A percentile compares a stretch with the other conserved stretches of the same genome.
phyloP scores from a whole-genome alignment of 2,113 vertebrate genomes.

The Gambusia holbrooki region DNA sequence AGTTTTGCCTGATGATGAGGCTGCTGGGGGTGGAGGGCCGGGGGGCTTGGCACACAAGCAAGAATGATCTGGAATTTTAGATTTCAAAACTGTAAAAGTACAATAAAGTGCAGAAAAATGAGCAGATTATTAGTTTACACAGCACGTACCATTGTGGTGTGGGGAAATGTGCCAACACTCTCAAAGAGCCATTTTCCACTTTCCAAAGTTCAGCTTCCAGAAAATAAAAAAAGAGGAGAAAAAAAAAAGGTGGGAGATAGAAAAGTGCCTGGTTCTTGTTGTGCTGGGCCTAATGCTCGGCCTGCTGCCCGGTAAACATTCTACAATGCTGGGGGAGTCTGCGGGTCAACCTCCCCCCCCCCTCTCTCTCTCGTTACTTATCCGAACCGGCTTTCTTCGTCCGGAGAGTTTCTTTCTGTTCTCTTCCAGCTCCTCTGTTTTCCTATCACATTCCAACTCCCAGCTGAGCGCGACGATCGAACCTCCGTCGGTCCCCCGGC shows the following conservation, averaged over 20 bases:
- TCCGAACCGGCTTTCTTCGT: constrained; percentile 62
- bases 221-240: constrained; percentile 68
- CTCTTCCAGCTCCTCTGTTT: constrained; percentile 25
- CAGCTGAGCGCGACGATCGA: constrained; percentile 3
- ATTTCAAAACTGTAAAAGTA: constrained; percentile 44
- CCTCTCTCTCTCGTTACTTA: constrained; percentile 31
- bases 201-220: constrained; percentile 77
- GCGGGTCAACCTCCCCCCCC: constrained; percentile 41
- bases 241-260: constrained; percentile 62
- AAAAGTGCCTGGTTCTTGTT: constrained; percentile 69
- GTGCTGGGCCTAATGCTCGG: constrained; percentile 67
- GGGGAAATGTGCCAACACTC: constrained; percentile 81
- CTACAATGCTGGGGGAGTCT: not conserved
- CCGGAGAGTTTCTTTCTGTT: constrained; percentile 47
- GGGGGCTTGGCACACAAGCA: not conserved
- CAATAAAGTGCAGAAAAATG: constrained; percentile 66
- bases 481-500: constrained; percentile 30
- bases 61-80: constrained; percentile 15
- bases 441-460: constrained; percentile 47
- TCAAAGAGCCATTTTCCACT: constrained; percentile 85
- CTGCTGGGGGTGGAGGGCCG: not conserved
- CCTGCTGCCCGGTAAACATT: constrained; percentile 69
- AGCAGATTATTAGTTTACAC: constrained; percentile 81
- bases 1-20: not conserved
- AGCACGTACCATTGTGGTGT: constrained; percentile 86